Conservation (phyloP, 1,140 invertebrate species). For the Pseudachorutes palmiensis region DNA sequence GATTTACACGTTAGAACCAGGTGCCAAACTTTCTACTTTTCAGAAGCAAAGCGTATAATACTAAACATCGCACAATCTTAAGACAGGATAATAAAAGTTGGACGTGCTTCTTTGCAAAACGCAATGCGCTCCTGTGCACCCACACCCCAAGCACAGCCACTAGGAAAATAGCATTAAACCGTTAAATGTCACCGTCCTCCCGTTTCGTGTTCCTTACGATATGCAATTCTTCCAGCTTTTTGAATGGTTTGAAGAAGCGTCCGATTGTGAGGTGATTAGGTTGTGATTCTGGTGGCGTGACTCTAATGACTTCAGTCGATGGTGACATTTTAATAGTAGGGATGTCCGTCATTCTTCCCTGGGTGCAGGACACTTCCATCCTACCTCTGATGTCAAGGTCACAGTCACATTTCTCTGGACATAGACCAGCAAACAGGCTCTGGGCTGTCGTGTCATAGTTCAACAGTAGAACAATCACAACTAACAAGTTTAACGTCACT, state of each 20-base stretch:
- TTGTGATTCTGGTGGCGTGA: conserved; percentile 55
- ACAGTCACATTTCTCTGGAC: conserved; percentile 41
- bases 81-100: no score
- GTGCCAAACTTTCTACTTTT: not conserved
- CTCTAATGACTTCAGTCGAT: conserved; percentile 57
- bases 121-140: no score
- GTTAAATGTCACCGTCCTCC: not conserved
- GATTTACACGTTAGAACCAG: not conserved
- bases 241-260: conserved; percentile 59
- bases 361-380: conserved; percentile 45
- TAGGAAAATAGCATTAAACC: not conserved
- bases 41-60: no score
- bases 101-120: no score
- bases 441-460: not conserved
- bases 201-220: conserved; percentile 47
- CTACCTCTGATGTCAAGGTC: conserved; percentile 40
- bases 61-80: no score
- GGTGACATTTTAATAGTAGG: conserved; percentile 53
- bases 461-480: not conserved
- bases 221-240: conserved; percentile 60
- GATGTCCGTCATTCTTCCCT: conserved; percentile 51
- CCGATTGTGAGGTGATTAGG: conserved; percentile 64
- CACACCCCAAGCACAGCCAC: not conserved
- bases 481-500: not conserved
- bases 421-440: conserved; percentile 24